phyloP scores from a whole-genome alignment of 2,888 invertebrate genomes.

The Chouioia cunea region DNA sequence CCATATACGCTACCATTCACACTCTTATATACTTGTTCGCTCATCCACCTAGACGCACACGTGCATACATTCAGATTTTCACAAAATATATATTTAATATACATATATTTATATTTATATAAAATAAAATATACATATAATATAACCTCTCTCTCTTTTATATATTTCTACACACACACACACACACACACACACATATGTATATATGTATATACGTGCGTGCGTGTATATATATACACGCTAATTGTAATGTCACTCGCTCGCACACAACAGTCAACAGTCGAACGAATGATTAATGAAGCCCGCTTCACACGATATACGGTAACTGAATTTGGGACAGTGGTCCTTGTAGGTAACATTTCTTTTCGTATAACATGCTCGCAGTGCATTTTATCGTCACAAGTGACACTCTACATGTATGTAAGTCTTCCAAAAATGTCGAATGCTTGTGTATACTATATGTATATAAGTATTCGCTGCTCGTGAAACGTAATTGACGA shows the following conservation, averaged over 20 bases:
- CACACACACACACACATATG: too few species aligned
- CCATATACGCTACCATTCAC: constrained; percentile 47
- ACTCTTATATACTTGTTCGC: constrained; percentile 34
- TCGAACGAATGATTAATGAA: constrained; percentile 57
- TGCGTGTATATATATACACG: constrained; percentile 7
- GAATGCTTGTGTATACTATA: neutral
- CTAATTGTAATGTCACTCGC: constrained; percentile 51
- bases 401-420: neutral
- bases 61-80: constrained; percentile 30
- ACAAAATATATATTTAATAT: constrained; percentile 44
- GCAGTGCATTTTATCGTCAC: neutral
- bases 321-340: constrained; percentile 48
- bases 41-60: constrained; percentile 45
- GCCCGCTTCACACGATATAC: constrained; percentile 59
- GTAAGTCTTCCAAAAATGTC: neutral
- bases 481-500: neutral
- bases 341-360: constrained; percentile 42
- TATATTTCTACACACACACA: too few species aligned
- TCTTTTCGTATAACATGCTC: constrained; percentile 17
- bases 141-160: constrained; percentile 26
- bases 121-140: constrained; percentile 38
- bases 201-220: neutral
- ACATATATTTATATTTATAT: constrained; percentile 22
- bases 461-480: neutral
- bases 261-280: constrained; percentile 56